Conservation (phyloP, 2,888 invertebrate species). For the Stenurella melanura region DNA sequence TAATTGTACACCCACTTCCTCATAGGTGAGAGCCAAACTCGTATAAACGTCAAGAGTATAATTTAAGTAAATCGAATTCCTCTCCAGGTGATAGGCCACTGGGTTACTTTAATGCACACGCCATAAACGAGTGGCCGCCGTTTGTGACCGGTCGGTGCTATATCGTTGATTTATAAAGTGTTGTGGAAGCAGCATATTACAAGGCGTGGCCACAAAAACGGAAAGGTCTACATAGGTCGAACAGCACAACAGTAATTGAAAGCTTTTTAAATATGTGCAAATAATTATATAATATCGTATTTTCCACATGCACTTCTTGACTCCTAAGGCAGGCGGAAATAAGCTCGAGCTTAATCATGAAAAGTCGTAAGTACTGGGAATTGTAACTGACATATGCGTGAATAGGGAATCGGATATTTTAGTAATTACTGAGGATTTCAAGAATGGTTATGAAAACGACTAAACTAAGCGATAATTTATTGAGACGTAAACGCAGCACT, state of each 20-base stretch:
- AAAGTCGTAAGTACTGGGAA: not conserved
- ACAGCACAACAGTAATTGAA: conserved; percentile 42
- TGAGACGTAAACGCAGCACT: too few relatives aligned
- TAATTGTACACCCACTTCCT: conserved; percentile 60
- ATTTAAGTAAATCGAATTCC: conserved; percentile 64
- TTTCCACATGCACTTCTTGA: conserved; percentile 15
- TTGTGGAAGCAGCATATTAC: conserved; percentile 36
- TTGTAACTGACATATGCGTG: not conserved
- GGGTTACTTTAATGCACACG: conserved; percentile 64
- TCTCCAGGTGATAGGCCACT: conserved; percentile 69
- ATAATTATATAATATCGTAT: conserved; percentile 33
- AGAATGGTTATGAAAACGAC: too few relatives aligned
- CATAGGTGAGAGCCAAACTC: conserved; percentile 56
- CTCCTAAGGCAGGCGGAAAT: conserved; percentile 30
- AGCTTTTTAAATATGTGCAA: conserved; percentile 33
- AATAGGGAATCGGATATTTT: too few relatives aligned
- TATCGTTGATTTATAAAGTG: conserved; percentile 59
- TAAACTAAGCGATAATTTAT: too few relatives aligned
- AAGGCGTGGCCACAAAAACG: conserved; percentile 45
- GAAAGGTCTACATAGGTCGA: conserved; percentile 43
- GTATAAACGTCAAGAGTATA: conserved; percentile 61
- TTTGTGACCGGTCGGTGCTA: conserved; percentile 50
- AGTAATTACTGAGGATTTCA: too few relatives aligned
- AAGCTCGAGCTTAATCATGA: conserved; percentile 8
- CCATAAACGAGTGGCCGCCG: conserved; percentile 57